Evolutionary conservation across 2,888 invertebrate genomes (phyloP), one percentile per base, ranked within the genome.

Genomic region (Lissocephala sabroskyi): DNA sequence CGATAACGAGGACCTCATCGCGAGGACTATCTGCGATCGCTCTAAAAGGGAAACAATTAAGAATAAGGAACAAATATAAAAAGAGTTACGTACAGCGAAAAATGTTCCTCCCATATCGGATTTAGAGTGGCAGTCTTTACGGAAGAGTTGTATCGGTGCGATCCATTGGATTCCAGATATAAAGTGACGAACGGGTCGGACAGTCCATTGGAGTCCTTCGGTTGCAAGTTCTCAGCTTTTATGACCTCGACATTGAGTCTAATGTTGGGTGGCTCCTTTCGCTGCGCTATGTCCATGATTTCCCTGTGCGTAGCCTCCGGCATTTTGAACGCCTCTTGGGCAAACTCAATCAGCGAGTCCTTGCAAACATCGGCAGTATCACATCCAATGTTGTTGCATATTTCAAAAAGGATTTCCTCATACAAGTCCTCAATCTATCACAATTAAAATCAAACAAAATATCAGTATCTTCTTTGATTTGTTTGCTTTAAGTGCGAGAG

Each of bases 131-230:
- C 90, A 10, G 92, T 88, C 85, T 97, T 97, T 14, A 98, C 97
- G 0, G 95, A 94, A 1, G 98, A 96, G 66, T 94, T 95, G 79
- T 93, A 94, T 53, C 93, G 88, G 74, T 92, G 91, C 1, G 92
- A 88, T 2, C 91, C 88, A 54, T 91, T 89, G 1, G 93, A 93
- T 80, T 91, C 90, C 60, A 95, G 85, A 82, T 91, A 95, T 78
- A 98, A 88, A 59, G 97, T 97, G 49, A 98, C 97, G 83, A 97
- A 99, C 0, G 98, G 98, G 85, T 99, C 98, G 71, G 97, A 97
- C 61, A 96, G 88, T n/a, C 98, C 95, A 80, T 93, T 95, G 0
- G 94, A 90, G 83, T 95, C 95, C 84, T 95, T 95, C 14, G 95
- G 90, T 54, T 89, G 87, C 35, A 95, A 84, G 70, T 94, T 94